These are phyloP conservation scores for Nibea coibor DNA, from an alignment of 2,113 vertebrate species.

Conservation along the genomic window DNA sequence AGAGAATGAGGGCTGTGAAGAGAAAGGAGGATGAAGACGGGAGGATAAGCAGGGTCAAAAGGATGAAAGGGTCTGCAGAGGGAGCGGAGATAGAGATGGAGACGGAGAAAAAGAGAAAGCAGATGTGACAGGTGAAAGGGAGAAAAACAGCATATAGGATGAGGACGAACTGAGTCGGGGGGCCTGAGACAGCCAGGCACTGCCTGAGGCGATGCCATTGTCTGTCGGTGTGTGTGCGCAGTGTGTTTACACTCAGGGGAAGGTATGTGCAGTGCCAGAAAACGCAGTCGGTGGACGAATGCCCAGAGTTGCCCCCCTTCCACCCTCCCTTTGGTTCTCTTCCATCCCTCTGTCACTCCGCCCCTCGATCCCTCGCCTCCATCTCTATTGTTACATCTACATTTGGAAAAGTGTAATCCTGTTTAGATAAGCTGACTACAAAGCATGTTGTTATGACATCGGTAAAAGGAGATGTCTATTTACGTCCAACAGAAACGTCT, in stretches of 20 bases:
- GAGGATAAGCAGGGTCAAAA: conserved; percentile 45
- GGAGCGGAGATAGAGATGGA: conserved; percentile 24
- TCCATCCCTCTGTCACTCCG: conserved; percentile 27
- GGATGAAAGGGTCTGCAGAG: background rate
- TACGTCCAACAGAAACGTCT: background rate
- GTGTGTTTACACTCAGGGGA: conserved; percentile 42
- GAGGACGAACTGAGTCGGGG: conserved; percentile 48
- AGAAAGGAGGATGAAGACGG: background rate
- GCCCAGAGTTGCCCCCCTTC: conserved; percentile 26
- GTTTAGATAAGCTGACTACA: conserved; percentile 30
- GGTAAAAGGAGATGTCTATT: conserved; percentile 13
- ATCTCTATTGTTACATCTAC: conserved; percentile 16
- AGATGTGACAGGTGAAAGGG: conserved; percentile 58
- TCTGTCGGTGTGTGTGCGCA: conserved; percentile 30
- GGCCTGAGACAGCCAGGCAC: conserved; percentile 47
- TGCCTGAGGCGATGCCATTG: conserved; percentile 59
- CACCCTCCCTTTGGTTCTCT: conserved; percentile 9
- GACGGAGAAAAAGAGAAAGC: conserved; percentile 24
- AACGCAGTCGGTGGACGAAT: conserved; percentile 24
- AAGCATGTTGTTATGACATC: conserved; percentile 10
- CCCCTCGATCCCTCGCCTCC: conserved; percentile 5
- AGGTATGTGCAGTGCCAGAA: conserved; percentile 25
- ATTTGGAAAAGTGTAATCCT: conserved; percentile 39
- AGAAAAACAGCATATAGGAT: conserved; percentile 39
- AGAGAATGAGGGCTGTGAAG: background rate